Evolutionary conservation across 2,797 vertebrate genomes (phyloP).

Genomic region (Oreochromis mossambicus): DNA sequence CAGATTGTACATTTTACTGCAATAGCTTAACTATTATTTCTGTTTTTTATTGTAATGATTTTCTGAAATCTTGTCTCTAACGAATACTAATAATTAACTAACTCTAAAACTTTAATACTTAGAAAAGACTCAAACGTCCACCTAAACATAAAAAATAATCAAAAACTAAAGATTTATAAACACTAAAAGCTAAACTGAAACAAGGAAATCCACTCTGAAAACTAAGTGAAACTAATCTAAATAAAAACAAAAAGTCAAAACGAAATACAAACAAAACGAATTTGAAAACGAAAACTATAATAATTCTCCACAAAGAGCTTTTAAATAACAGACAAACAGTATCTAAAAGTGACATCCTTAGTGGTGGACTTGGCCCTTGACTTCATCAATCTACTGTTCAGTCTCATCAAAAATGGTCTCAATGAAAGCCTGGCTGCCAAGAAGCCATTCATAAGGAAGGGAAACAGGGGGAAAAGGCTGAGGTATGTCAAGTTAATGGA

Average conservation of each 20-base stretch:
- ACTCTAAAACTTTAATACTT: not conserved
- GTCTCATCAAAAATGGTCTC: not conserved
- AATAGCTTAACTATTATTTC: not conserved
- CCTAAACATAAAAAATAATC: not conserved
- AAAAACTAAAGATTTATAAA: not conserved
- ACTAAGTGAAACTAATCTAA: not conserved
- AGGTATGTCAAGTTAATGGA: not conserved
- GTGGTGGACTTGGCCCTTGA: not conserved
- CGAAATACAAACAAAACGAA: not conserved
- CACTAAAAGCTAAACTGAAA: not conserved
- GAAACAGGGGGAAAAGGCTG: not conserved
- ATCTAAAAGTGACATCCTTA: not conserved
- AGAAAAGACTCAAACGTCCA: not conserved
- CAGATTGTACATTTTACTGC: not conserved
- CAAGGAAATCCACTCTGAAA: not conserved
- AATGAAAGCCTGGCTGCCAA: not conserved
- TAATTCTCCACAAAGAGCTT: not conserved
- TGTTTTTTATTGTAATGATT: not conserved
- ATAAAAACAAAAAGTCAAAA: not conserved
- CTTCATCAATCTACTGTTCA: not conserved
- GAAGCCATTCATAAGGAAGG: not conserved
- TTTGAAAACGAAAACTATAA: not conserved
- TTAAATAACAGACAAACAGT: not conserved
- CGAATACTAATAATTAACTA: not conserved
- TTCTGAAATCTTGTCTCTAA: not conserved